Percentiles rank a stretch among this genome's conserved stretches.
Evolutionary conservation across 2,113 vertebrate species (phyloP).

Genomic region (Catagonus wagneri): DNA sequence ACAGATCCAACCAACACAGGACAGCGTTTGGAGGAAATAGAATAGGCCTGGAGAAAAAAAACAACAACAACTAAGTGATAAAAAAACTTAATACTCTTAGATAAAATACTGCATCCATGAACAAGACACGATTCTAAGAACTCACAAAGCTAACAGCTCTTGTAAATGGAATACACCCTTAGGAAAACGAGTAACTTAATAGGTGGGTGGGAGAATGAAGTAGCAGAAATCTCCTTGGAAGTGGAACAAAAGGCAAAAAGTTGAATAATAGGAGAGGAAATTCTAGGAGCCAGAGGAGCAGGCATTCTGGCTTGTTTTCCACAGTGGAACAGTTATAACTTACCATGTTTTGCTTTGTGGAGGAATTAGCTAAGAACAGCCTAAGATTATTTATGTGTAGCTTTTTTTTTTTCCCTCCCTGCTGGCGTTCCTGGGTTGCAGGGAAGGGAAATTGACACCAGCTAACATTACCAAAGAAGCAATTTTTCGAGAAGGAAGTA

Average conservation of each 20-base stretch:
- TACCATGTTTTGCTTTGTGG: neutral
- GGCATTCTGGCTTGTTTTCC: neutral
- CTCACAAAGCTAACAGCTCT: neutral
- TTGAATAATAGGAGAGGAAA: neutral
- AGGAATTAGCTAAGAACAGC: neutral
- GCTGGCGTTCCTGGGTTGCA: neutral
- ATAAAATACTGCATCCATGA: neutral
- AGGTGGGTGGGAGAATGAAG: neutral
- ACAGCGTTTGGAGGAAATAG: neutral
- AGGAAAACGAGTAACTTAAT: neutral
- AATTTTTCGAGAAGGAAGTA: neutral
- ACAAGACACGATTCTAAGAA: neutral
- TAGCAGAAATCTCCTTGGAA: neutral
- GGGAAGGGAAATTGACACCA: neutral
- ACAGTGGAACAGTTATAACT: neutral
- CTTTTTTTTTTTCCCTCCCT: neutral
- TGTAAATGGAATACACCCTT: neutral
- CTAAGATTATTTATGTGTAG: neutral
- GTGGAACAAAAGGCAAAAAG: neutral
- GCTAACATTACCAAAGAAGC: constrained; percentile 1
- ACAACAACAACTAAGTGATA: neutral
- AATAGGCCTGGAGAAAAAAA: neutral
- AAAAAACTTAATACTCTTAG: neutral
- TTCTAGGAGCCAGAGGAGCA: neutral
- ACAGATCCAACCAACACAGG: neutral